Percentiles rank a stretch among this genome's conserved stretches.
phyloP scores from a whole-genome alignment of 2,888 invertebrate species.

The Junonia oenone region DNA sequence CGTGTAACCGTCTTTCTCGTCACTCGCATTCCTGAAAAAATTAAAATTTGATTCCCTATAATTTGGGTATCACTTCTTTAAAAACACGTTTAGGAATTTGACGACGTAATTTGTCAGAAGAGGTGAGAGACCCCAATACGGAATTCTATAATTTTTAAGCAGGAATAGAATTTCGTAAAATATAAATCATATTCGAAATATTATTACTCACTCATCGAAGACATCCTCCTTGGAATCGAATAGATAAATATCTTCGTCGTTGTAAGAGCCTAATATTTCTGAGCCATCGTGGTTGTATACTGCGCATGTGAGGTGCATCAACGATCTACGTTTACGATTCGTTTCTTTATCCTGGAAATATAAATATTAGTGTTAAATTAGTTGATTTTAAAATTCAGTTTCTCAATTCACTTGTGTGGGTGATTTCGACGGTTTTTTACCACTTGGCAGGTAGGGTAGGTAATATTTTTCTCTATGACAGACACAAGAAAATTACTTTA shows the following conservation, averaged over 20 bases:
- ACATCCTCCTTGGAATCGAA: slow-evolving; percentile 83
- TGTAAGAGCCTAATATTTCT: slow-evolving; percentile 95
- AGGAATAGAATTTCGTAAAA: too few species aligned
- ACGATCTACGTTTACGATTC: slow-evolving; percentile 37
- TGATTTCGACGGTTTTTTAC: too few species aligned
- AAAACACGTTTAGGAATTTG: neutral
- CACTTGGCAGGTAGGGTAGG: too few species aligned
- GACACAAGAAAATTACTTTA: too few species aligned
- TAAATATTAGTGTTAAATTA: neutral
- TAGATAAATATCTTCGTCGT: slow-evolving; percentile 94
- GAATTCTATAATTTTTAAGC: too few species aligned
- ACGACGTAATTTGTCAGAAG: too few species aligned
- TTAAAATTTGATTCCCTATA: neutral
- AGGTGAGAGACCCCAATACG: too few species aligned
- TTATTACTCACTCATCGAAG: slow-evolving; percentile 58
- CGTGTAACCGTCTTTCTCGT: slow-evolving; percentile 61
- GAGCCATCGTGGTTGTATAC: slow-evolving; percentile 94
- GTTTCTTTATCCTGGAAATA: slow-evolving; percentile 33
- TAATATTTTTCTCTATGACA: too few species aligned
- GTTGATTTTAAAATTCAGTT: too few species aligned
- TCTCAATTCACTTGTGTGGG: too few species aligned
- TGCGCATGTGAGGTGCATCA: slow-evolving; percentile 89
- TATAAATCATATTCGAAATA: too few species aligned
- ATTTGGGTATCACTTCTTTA: neutral
- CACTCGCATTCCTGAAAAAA: slow-evolving; percentile 24